Percentiles rank a stretch among this genome's conserved stretches.
Conservation (phyloP, 2,113 vertebrate species). For the Antigone vipio region DNA sequence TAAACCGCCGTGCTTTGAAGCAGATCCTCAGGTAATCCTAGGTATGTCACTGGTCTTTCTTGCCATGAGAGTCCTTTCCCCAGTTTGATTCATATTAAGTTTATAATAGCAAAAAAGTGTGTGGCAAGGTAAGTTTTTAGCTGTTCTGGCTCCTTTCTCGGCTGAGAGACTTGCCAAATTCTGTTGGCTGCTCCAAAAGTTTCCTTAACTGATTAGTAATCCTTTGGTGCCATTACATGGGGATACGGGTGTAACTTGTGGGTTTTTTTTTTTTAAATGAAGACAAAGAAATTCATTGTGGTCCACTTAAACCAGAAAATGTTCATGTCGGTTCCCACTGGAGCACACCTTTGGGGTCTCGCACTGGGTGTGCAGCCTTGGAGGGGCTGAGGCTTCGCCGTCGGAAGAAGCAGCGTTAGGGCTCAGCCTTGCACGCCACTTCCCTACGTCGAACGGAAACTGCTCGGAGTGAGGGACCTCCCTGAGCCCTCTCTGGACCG, state of each 20-base stretch:
- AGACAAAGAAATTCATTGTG: neutral
- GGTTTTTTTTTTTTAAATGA: neutral
- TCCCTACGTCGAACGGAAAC: neutral
- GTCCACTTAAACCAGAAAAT: neutral
- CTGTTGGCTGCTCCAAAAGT: neutral
- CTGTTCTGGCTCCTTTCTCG: neutral
- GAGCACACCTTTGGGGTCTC: neutral
- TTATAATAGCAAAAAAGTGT: neutral
- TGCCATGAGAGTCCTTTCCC: neutral
- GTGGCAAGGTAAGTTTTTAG: neutral
- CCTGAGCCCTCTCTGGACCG: neutral
- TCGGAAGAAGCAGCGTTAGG: too few relatives aligned
- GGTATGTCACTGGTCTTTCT: too few relatives aligned
- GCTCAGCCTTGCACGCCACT: neutral
- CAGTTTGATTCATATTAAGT: neutral
- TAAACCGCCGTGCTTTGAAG: neutral
- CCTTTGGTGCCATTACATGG: neutral
- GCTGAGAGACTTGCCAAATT: neutral
- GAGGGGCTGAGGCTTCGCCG: neutral
- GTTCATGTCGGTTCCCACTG: neutral
- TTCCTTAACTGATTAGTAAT: neutral
- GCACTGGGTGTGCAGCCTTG: neutral
- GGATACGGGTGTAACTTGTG: neutral
- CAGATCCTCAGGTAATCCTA: rapidly evolving
- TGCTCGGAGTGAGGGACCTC: too few relatives aligned